phyloP scores from a whole-genome alignment of 1,140 invertebrate genomes.

The Drepana arcuata region DNA sequence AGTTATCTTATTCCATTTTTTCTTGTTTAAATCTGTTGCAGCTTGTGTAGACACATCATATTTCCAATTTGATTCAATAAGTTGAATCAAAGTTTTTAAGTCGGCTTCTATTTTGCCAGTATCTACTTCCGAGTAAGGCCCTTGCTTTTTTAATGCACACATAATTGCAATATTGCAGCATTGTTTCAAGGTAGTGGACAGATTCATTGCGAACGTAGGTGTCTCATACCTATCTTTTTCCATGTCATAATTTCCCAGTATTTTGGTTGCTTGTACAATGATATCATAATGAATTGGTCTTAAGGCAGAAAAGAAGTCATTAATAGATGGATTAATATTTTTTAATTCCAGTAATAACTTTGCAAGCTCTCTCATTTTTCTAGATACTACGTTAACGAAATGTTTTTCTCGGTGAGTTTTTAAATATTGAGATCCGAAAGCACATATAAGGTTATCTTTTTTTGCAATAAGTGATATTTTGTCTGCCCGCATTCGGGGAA shows the following conservation, averaged over 20 bases:
- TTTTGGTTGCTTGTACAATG: slow-evolving; percentile 18
- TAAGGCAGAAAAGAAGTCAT: slow-evolving; percentile 16
- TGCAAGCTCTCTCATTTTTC: slow-evolving; percentile 31
- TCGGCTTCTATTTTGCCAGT: slow-evolving; percentile 21
- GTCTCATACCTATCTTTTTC: slow-evolving; percentile 11
- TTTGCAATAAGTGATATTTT: slow-evolving; percentile 21
- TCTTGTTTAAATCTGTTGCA: slow-evolving; percentile 24
- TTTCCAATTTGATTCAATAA: slow-evolving; percentile 32
- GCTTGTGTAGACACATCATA: slow-evolving; percentile 35
- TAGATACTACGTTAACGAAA: slow-evolving; percentile 22
- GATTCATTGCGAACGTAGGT: slow-evolving; percentile 15
- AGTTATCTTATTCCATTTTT: slow-evolving; percentile 38
- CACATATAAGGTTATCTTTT: slow-evolving; percentile 29
- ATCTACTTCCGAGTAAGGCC: slow-evolving; percentile 9
- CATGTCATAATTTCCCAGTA: slow-evolving; percentile 14
- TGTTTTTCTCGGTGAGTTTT: slow-evolving; percentile 32
- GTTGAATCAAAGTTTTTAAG: slow-evolving; percentile 28
- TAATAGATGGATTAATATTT: slow-evolving; percentile 20
- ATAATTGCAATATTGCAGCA: slow-evolving; percentile 16
- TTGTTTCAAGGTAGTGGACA: slow-evolving; percentile 13
- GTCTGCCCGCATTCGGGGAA: slow-evolving; percentile 13
- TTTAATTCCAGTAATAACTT: slow-evolving; percentile 27
- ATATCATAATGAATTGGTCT: slow-evolving; percentile 20
- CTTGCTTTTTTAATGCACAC: slow-evolving; percentile 13
- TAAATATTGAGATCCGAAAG: slow-evolving; percentile 27